Conservation (phyloP, 2,797 vertebrate species). For the Capromys pilorides region DNA sequence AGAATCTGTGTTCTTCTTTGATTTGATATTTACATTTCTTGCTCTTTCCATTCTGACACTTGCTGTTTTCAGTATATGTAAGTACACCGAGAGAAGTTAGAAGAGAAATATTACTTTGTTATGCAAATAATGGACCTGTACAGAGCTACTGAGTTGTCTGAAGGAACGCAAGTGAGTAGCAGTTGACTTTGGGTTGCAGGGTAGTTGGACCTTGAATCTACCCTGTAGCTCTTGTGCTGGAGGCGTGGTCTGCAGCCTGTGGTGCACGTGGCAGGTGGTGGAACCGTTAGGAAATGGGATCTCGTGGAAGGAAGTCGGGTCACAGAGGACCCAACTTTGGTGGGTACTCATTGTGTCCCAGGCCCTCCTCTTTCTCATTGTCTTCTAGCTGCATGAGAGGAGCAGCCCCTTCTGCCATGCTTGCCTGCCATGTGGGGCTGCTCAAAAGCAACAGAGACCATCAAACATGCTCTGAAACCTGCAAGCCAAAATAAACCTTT, state of each 20-base stretch:
- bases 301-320: too few relatives aligned
- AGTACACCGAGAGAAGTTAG: neutral
- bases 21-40: conserved; percentile 40
- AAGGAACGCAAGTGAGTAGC: neutral
- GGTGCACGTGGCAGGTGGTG: too few relatives aligned
- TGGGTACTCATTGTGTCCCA: too few relatives aligned
- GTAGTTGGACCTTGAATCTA: neutral
- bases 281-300: too few relatives aligned
- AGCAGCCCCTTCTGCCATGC: neutral
- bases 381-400: neutral
- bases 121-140: neutral
- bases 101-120: neutral
- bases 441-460: neutral
- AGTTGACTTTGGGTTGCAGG: neutral
- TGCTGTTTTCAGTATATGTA: neutral
- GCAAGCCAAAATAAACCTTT: neutral
- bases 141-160: neutral
- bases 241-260: neutral
- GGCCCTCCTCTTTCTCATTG: neutral
- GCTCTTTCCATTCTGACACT: neutral
- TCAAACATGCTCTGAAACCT: neutral
- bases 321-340: neutral
- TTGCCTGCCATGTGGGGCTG: neutral
- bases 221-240: neutral
- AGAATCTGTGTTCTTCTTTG: neutral